phyloP scores from a whole-genome alignment of 2,797 vertebrate species.

The Graptemys geographica region DNA sequence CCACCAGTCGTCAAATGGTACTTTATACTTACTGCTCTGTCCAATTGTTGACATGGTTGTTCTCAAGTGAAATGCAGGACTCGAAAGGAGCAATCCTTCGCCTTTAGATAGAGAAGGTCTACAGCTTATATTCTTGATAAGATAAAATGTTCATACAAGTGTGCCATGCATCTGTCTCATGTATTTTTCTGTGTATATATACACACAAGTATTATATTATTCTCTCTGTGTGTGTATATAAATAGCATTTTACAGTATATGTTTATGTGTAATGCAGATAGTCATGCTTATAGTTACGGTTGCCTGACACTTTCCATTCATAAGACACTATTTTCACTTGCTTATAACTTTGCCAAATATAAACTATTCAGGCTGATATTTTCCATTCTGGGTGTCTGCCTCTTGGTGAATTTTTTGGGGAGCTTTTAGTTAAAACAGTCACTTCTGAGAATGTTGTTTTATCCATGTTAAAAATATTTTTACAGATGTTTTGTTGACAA shows the following conservation, averaged over 20 bases:
- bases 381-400: neutral
- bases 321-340: neutral
- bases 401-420: neutral
- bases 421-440: neutral
- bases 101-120: neutral
- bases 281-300: neutral
- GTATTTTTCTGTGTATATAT: neutral
- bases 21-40: neutral
- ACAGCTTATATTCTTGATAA: neutral
- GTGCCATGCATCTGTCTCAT: neutral
- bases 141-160: accelerated
- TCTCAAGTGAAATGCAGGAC: neutral
- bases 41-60: neutral
- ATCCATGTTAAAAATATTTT: neutral
- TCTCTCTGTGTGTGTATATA: neutral
- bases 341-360: neutral
- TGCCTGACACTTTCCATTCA: neutral
- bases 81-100: neutral
- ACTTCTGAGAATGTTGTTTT: neutral
- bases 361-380: neutral
- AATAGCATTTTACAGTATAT: neutral
- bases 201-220: neutral
- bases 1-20: neutral
- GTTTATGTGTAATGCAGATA: neutral
- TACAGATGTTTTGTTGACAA: neutral